These are phyloP conservation scores for Pocota personata DNA, from an alignment of 2,888 invertebrate genomes.

Conservation along the genomic window DNA sequence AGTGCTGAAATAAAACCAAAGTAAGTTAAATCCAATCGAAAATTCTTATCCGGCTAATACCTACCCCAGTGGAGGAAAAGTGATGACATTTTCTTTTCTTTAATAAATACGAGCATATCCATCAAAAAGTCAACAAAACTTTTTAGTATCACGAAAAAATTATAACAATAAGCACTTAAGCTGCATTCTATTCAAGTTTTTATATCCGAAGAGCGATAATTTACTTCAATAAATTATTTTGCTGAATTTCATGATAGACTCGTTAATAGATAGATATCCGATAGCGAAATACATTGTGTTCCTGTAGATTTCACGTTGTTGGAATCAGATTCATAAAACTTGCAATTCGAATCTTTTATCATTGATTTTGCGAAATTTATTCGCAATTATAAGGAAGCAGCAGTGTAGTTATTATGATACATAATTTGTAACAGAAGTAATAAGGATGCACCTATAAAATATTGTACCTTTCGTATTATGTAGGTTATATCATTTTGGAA, in stretches of 20 bases:
- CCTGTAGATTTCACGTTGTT: background rate
- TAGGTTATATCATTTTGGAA: no score
- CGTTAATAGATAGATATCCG: background rate
- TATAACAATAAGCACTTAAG: conserved; percentile 29
- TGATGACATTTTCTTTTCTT: background rate
- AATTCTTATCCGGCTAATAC: background rate
- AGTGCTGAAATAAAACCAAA: background rate
- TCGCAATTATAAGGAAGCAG: no score
- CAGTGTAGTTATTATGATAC: no score
- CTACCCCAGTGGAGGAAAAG: background rate
- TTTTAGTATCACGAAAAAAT: conserved; percentile 2
- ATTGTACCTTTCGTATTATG: no score
- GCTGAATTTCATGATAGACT: background rate
- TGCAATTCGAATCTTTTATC: no score
- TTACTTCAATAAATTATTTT: background rate
- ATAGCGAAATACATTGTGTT: no score
- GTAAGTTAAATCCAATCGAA: background rate
- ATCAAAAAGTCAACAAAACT: background rate
- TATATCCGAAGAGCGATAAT: conserved; percentile 8
- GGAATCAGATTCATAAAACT: no score
- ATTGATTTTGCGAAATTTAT: no score
- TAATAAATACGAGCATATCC: background rate
- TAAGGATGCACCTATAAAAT: no score
- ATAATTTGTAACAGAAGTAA: no score
- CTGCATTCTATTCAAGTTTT: conserved; percentile 11